Evolutionary conservation across 1,140 invertebrate genomes (phyloP), one percentile per base, ranked within the genome.

Genomic region (Drosophila rufa): DNA sequence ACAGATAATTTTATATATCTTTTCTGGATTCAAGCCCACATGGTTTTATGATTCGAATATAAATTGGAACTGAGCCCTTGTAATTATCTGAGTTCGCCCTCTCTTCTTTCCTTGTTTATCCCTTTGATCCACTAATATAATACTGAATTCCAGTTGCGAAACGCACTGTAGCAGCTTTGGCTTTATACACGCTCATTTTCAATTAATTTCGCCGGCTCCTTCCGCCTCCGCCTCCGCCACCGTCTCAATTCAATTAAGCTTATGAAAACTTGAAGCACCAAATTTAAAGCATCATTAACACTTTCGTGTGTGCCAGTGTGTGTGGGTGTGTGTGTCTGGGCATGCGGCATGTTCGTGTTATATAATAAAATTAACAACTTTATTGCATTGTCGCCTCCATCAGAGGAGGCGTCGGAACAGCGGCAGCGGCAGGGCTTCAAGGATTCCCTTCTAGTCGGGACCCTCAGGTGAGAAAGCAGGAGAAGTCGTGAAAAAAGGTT

Each of bases 321-420:
- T 64, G 48, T 56, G 45, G 45, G 56, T 51, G 57, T 47, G 56
- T 59, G 58, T 56, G 59, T n/a, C 33, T 22, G 38, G 38, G 42
- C 38, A 25, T 25, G 61, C 42, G 62, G 43, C 61, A 40, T 75
- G 68, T 75, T 71, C 71, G 75, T 69, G 68, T 59, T 64, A 38
- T 73, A 78, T 82, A 82, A 82, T 82, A 82, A 82, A 82, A 82
- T 82, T 82, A 82, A 82, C 80, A 82, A 82, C 75, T 82, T 82
- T 82, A 82, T 82, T 82, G 74, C 68, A 82, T 64, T 73, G 62
- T 64, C 71, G 62, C 43, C 79, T 47, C 9, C 60, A 22, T 25
- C 46, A 61, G 38, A 22, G 19, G 30, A 30, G 33, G 30, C 40
- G 48, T 19, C 27, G 27, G 15, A 57, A 17, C 19, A 30, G 38